These are phyloP conservation scores for Macrobrachium nipponense DNA, from an alignment of 1,140 invertebrate species.

Conservation along the genomic window DNA sequence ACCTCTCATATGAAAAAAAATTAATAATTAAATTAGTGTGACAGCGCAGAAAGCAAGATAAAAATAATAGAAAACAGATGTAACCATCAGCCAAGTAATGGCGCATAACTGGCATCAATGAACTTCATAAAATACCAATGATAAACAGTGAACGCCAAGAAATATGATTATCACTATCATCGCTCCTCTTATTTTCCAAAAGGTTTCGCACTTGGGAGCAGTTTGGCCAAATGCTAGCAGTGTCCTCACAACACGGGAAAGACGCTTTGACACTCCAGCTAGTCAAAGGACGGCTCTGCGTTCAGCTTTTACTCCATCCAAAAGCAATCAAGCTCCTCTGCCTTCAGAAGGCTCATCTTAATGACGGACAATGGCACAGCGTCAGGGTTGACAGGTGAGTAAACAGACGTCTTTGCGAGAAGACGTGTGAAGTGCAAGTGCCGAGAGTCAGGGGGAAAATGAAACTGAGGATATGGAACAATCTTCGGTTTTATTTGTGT, in stretches of 20 bases:
- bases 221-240: slow-evolving; percentile 26
- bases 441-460: background rate
- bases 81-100: too few relatives aligned
- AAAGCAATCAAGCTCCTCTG: slow-evolving; percentile 21
- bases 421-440: background rate
- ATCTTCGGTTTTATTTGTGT: too few relatives aligned
- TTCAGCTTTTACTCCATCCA: slow-evolving; percentile 26
- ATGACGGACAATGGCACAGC: slow-evolving; percentile 50
- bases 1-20: too few relatives aligned
- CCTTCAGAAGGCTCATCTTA: slow-evolving; percentile 28
- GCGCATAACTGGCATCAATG: too few relatives aligned
- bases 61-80: too few relatives aligned
- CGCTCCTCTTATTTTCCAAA: background rate
- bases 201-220: slow-evolving; percentile 50
- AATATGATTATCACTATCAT: background rate
- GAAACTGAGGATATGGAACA: background rate
- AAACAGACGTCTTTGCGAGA: background rate
- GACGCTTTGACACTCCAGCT: slow-evolving; percentile 31
- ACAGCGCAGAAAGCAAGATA: too few relatives aligned
- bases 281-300: slow-evolving; percentile 33
- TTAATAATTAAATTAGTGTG: too few relatives aligned
- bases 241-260: slow-evolving; percentile 42
- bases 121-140: background rate
- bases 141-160: too few relatives aligned
- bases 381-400: slow-evolving; percentile 45